Conservation (phyloP, 2,888 invertebrate genomes). For the Caenorhabditis sp. region DNA sequence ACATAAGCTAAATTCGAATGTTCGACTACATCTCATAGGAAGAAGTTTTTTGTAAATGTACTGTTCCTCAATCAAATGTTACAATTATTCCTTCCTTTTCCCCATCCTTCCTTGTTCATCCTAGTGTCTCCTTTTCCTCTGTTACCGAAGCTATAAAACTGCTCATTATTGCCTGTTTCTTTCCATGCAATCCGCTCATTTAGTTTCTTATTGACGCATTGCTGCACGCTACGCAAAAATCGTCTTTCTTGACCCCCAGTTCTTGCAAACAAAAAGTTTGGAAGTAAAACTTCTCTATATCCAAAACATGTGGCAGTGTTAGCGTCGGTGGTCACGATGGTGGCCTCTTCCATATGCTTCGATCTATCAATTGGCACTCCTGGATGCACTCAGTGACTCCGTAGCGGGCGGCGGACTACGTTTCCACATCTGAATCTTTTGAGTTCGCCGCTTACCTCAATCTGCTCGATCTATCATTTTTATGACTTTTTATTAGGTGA, state of each 20-base stretch:
- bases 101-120: not conserved
- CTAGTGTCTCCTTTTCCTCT: not conserved
- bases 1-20: no score
- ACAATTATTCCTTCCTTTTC: not conserved
- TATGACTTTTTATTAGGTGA: slow-evolving; percentile 12
- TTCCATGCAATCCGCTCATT: slow-evolving; percentile 23
- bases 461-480: slow-evolving; percentile 15
- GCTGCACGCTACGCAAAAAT: not conserved
- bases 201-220: slow-evolving; percentile 6
- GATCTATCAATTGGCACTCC: slow-evolving; percentile 31
- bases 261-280: not conserved
- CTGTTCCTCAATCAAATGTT: not conserved
- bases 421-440: slow-evolving; percentile 1
- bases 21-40: no score
- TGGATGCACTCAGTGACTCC: not conserved
- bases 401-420: not conserved
- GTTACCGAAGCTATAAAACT: slow-evolving; percentile 1
- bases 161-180: slow-evolving; percentile 9
- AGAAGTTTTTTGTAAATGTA: no score
- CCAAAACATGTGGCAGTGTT: slow-evolving; percentile 39
- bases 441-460: slow-evolving; percentile 20
- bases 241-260: not conserved
- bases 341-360: slow-evolving; percentile 7
- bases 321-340: not conserved
- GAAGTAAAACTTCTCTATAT: slow-evolving; percentile 14